These are phyloP conservation scores for Vombatus ursinus DNA, from an alignment of 2,113 vertebrate genomes.

Conservation along the genomic window DNA sequence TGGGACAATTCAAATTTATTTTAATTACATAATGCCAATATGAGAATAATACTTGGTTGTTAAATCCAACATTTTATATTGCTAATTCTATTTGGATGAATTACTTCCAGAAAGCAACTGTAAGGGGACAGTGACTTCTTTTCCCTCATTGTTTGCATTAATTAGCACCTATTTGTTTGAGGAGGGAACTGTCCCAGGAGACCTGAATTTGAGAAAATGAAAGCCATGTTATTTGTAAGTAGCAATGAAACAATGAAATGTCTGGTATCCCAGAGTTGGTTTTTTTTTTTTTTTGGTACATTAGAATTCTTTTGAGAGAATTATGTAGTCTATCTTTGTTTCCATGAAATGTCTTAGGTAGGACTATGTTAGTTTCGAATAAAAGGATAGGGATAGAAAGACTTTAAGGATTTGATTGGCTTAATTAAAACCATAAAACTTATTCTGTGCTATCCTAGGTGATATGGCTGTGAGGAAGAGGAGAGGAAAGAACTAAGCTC, in stretches of 20 bases:
- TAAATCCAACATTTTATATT: conserved; percentile 58
- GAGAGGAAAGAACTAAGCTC: conserved; percentile 88
- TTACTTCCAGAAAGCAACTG: conserved; percentile 66
- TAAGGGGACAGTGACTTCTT: conserved; percentile 31
- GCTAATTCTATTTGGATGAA: conserved; percentile 58
- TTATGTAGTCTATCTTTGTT: conserved; percentile 4
- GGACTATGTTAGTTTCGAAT: conserved; percentile 37
- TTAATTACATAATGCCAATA: conserved; percentile 61
- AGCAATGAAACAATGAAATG: conserved; percentile 44
- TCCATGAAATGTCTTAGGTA: conserved; percentile 2
- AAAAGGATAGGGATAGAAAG: neutral
- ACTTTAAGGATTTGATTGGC: conserved; percentile 39
- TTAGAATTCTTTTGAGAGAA: conserved; percentile 13
- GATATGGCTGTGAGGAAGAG: conserved; percentile 68
- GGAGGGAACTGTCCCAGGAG: conserved; percentile 52
- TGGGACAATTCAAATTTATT: conserved; percentile 47
- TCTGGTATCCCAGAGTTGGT: conserved; percentile 30
- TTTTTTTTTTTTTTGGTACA: neutral
- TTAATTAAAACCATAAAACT: neutral
- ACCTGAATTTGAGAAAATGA: conserved; percentile 45
- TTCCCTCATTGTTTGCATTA: conserved; percentile 57
- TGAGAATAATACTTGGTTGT: conserved; percentile 52
- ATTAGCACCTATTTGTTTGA: conserved; percentile 56
- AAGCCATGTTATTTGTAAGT: conserved; percentile 52
- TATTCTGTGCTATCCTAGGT: conserved; percentile 55